phyloP scores from a whole-genome alignment of 2,888 invertebrate species.

The Zelleria hepariella region DNA sequence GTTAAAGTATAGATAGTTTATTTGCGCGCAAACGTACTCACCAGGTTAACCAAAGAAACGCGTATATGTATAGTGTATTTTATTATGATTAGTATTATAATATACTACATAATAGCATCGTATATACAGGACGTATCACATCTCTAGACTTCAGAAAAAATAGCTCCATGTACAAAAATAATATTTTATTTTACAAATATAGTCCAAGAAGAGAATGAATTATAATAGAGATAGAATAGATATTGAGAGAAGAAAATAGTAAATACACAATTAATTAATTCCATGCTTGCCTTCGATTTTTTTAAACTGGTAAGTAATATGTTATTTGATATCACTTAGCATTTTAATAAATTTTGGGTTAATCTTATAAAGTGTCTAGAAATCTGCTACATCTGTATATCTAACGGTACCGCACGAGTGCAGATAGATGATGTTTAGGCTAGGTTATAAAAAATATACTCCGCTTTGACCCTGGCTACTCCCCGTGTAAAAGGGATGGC shows the following conservation, averaged over 20 bases:
- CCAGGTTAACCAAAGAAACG: slow-evolving; percentile 43
- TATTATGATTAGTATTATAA: background rate
- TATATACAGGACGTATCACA: background rate
- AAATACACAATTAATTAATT: background rate
- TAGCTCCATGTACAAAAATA: background rate
- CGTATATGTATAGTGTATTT: background rate
- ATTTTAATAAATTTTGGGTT: too few species aligned
- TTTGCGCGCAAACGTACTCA: slow-evolving; percentile 34
- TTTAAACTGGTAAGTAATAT: background rate
- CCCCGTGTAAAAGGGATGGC: slow-evolving; percentile 6
- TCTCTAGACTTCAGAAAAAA: background rate
- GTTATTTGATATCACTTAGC: too few species aligned
- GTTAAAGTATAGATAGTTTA: background rate
- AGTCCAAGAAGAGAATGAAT: too few species aligned
- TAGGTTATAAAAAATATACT: slow-evolving; percentile 8
- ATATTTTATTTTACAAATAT: background rate
- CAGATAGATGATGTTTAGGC: slow-evolving; percentile 8
- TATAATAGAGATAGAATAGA: too few species aligned
- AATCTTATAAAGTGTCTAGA: background rate
- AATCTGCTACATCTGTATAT: background rate
- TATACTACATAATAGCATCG: background rate
- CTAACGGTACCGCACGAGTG: slow-evolving; percentile 6
- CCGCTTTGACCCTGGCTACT: slow-evolving; percentile 3
- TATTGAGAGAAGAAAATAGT: background rate
- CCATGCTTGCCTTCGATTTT: background rate